These are phyloP conservation scores for Amphiprion clarkii DNA, from an alignment of 2,797 vertebrate species.

Conservation along the genomic window DNA sequence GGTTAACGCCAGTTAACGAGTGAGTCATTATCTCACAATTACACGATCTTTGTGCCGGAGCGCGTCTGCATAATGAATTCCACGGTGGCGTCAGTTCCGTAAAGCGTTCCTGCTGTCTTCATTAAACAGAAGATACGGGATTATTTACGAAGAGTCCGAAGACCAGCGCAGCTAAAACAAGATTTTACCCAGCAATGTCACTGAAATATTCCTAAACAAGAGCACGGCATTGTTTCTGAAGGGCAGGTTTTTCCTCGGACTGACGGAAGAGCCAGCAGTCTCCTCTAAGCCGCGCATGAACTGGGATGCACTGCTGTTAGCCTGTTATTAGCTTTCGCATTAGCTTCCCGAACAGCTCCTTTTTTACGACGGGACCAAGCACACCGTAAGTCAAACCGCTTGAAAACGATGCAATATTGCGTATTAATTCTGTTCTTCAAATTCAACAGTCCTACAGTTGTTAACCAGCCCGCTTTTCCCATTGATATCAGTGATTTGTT, in stretches of 20 bases:
- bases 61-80: constrained; percentile 44
- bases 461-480: not conserved
- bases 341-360: constrained; percentile 64
- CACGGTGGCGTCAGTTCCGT: constrained; percentile 82
- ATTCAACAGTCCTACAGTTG: accelerated
- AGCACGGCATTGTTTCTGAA: constrained; percentile 17
- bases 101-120: constrained; percentile 48
- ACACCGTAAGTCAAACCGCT: constrained; percentile 74
- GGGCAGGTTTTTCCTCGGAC: constrained; percentile 9
- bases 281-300: constrained; percentile 45
- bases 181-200: constrained; percentile 32
- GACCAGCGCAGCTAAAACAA: constrained; percentile 3
- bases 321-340: constrained; percentile 68
- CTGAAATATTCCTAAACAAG: constrained; percentile 16
- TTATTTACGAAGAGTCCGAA: constrained; percentile 61
- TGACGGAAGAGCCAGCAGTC: constrained; percentile 35
- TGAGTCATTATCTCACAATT: not conserved
- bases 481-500: not conserved
- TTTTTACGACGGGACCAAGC: constrained; percentile 64
- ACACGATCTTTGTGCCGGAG: constrained; percentile 41
- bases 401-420: not conserved
- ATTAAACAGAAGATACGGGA: constrained; percentile 43
- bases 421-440: not conserved
- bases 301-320: constrained; percentile 75
- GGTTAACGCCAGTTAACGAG: not conserved